phyloP scores from a whole-genome alignment of 2,797 vertebrate species.

The Eulemur coronatus region DNA sequence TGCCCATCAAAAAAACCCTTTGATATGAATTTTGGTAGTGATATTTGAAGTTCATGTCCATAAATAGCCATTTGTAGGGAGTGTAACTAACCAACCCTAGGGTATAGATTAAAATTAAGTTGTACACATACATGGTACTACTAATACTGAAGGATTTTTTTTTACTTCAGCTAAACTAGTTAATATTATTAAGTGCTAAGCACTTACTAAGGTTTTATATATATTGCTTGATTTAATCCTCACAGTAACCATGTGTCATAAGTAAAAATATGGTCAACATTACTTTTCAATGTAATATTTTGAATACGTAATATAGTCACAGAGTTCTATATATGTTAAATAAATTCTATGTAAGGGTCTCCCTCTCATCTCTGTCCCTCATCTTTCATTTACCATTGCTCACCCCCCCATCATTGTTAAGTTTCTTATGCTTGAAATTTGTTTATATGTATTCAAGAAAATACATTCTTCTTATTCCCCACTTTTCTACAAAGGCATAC shows the following conservation, averaged over 20 bases:
- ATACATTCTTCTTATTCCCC: neutral
- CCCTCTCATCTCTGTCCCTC: neutral
- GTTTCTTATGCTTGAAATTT: neutral
- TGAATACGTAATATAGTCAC: neutral
- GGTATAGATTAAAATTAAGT: slow-evolving; percentile 14
- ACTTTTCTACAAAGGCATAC: neutral
- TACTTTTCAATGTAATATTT: slow-evolving; percentile 1
- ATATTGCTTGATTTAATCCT: neutral
- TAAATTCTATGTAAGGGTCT: neutral
- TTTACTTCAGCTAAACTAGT: neutral
- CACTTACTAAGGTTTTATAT: neutral
- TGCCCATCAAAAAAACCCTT: neutral
- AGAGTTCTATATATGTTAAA: neutral
- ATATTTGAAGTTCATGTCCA: neutral
- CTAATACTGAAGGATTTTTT: slow-evolving; percentile 3
- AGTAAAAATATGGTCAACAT: neutral
- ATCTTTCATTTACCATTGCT: neutral
- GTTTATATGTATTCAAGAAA: neutral
- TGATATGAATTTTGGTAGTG: neutral
- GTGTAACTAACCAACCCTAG: neutral
- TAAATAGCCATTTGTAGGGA: neutral
- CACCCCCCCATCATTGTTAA: neutral
- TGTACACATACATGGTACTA: neutral
- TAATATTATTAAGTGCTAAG: neutral
- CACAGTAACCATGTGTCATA: neutral